phyloP scores from a whole-genome alignment of 2,113 vertebrate species.

The Oenanthe oenanthe region DNA sequence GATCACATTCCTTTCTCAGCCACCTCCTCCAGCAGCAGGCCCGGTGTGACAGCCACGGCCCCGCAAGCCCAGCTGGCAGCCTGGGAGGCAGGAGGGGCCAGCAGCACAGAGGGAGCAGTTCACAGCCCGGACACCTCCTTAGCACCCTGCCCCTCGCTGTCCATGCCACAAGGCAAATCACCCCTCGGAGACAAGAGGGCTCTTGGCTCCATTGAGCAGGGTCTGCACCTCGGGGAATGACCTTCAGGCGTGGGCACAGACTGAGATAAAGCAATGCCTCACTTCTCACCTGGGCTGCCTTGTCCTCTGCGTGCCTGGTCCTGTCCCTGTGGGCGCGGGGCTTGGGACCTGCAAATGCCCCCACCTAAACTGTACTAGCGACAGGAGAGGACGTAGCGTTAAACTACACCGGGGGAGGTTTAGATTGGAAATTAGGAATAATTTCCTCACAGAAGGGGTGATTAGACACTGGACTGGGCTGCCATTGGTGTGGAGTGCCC shows the following conservation, averaged over 20 bases:
- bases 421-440: neutral
- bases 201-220: neutral
- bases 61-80: neutral
- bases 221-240: neutral
- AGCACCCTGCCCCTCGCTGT: neutral
- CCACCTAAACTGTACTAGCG: rapidly evolving
- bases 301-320: neutral
- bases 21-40: neutral
- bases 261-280: neutral
- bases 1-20: neutral
- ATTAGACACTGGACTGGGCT: neutral
- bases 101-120: neutral
- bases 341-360: rapidly evolving
- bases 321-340: rapidly evolving
- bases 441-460: neutral
- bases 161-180: neutral
- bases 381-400: rapidly evolving
- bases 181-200: no score
- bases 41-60: rapidly evolving
- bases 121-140: neutral
- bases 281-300: rapidly evolving
- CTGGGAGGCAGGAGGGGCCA: neutral
- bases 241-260: neutral
- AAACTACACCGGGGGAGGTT: neutral
- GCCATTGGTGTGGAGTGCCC: neutral